Evolutionary conservation across 2,797 vertebrate genomes (phyloP).

Genomic region (Labeo calbasu): DNA sequence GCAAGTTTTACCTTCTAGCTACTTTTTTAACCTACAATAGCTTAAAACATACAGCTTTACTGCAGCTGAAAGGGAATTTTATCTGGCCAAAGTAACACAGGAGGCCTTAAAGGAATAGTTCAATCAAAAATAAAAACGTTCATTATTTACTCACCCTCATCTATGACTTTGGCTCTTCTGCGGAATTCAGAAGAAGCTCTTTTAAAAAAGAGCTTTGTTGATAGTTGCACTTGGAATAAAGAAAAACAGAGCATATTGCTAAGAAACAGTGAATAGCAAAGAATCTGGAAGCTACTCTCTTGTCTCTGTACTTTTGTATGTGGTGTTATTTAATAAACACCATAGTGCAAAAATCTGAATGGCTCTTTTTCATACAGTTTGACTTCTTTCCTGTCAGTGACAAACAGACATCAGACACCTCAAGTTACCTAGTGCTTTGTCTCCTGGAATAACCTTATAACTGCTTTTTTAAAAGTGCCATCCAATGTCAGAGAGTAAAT

Average conservation of each 20-base stretch:
- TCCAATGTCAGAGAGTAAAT: not conserved
- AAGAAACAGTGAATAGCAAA: not conserved
- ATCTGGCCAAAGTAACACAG: not conserved
- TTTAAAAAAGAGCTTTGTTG: not conserved
- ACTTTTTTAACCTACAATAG: not conserved
- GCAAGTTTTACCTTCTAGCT: not conserved
- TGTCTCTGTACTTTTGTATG: not conserved
- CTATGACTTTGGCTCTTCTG: not conserved
- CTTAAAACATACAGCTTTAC: not conserved
- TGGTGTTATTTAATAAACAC: not conserved
- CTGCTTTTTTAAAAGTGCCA: not conserved
- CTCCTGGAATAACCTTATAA: not conserved
- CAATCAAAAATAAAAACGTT: not conserved
- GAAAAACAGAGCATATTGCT: not conserved
- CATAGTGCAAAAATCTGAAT: not conserved
- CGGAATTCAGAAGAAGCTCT: not conserved
- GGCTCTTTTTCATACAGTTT: not conserved
- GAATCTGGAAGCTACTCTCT: not conserved
- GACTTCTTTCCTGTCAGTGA: not conserved
- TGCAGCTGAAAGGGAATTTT: not conserved
- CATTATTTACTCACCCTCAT: not conserved
- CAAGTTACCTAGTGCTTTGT: not conserved
- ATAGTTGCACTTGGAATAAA: not conserved
- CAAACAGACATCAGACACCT: not conserved
- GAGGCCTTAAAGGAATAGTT: not conserved